Evolutionary conservation across 2,797 vertebrate genomes (phyloP).

Genomic region (Furcifer pardalis): DNA sequence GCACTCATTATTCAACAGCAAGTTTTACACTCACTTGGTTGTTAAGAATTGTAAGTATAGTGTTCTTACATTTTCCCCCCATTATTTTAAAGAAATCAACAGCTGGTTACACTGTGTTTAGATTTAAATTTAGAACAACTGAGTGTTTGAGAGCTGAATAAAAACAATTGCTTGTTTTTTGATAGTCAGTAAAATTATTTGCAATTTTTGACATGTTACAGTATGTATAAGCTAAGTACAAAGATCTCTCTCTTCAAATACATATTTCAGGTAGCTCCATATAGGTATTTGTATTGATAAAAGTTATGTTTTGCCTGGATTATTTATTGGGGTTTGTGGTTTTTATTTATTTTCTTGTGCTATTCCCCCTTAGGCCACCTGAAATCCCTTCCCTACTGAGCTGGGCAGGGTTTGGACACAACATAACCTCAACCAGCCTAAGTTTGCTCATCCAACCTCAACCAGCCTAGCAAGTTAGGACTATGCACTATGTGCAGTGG

Average conservation of each 20-base stretch:
- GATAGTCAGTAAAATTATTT: not conserved
- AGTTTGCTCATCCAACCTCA: no score
- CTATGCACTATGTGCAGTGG: no score
- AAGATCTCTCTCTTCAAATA: not conserved
- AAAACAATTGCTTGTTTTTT: fast-evolving
- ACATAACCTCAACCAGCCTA: no score
- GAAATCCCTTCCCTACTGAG: no score
- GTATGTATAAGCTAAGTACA: constrained; percentile 15
- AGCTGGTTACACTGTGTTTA: constrained; percentile 8
- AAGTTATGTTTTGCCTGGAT: constrained; percentile 29
- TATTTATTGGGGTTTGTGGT: constrained; percentile 34
- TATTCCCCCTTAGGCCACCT: no score
- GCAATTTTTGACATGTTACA: not conserved
- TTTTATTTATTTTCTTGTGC: no score
- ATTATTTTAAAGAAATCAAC: constrained; percentile 26
- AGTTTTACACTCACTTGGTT: constrained; percentile 95
- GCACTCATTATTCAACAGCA: constrained; percentile 97
- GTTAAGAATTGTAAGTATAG: constrained; percentile 89
- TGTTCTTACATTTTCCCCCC: not conserved
- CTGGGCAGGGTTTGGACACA: no score
- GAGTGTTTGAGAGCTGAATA: constrained; percentile 34
- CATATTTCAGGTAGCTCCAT: not conserved
- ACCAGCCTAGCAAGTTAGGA: no score
- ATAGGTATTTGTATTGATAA: not conserved
- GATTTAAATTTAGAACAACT: not conserved